These are phyloP conservation scores for Lepidothrix coronata DNA, from an alignment of 2,113 vertebrate species.

Conservation along the genomic window DNA sequence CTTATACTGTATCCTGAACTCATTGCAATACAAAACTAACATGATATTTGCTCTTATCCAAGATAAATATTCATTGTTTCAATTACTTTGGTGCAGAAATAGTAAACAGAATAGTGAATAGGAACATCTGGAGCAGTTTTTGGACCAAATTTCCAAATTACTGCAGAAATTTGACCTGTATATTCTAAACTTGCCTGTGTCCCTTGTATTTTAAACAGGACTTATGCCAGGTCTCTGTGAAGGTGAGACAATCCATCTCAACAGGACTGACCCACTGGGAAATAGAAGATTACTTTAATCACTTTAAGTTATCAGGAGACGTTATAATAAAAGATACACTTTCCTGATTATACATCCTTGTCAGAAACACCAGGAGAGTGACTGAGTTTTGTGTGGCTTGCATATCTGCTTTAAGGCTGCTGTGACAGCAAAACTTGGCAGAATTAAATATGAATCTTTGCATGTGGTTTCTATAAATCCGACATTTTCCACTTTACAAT, in stretches of 20 bases:
- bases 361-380: conserved; percentile 43
- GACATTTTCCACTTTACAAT: conserved; percentile 64
- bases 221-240: not conserved
- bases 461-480: conserved; percentile 69
- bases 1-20: not conserved
- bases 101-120: not conserved
- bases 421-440: conserved; percentile 68
- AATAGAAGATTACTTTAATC: conserved; percentile 30
- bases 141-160: not conserved
- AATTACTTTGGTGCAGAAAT: not conserved
- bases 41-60: not conserved
- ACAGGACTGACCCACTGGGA: not conserved
- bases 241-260: conserved; percentile 27
- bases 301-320: conserved; percentile 18
- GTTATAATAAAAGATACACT: conserved; percentile 18
- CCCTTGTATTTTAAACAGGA: not conserved
- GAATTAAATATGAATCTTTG: conserved; percentile 67
- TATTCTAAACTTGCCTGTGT: not conserved
- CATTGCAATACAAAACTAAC: not conserved
- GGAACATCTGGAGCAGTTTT: conserved; percentile 21
- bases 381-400: conserved; percentile 46
- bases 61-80: conserved; percentile 28
- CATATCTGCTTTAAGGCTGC: conserved; percentile 59
- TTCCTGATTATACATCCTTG: conserved; percentile 18
- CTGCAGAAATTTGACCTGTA: not conserved